Evolutionary conservation across 2,888 invertebrate species (phyloP), one percentile per base, ranked within the genome.

Genomic region (Ectobius pallidus): DNA sequence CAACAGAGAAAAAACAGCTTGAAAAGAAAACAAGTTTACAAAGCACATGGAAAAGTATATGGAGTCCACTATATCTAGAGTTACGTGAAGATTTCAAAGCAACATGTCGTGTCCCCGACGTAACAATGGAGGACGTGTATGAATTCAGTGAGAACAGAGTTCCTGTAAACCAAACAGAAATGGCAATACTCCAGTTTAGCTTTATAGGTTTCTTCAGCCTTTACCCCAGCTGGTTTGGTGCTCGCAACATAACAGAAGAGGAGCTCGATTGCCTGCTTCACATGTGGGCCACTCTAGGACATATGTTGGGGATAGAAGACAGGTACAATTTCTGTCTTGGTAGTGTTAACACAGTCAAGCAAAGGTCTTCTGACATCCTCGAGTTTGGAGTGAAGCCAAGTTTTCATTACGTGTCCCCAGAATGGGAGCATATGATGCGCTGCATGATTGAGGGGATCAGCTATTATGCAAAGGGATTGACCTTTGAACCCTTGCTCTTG

Each of bases 191-290:
- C 0, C 87, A 86, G 76, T 84, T 84, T 77, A 86, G 85, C 0
- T 87, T 88, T 77, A 79, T 87, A 30, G 86, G 85, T 0, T 75
- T 85, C 7, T 75, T 83, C 0, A 76, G 87, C 6, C 78, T 86
- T 70, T 83, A 83, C 71, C 86, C 87, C 0, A 76, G 81, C 16
- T 76, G 18, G 76, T 78, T 83, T 72, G 84, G 83, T 0, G 77
- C 81, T 3, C 79, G 80, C 39, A 76, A 80, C 14, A 81, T 81
- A 1, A 82, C 80, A 18, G 80, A 82, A 1, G 81, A 82, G 14
- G 86, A 87, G 69, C 77, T 87, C 14, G 85, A 86, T 2, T 85
- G 84, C 30, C 85, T 85, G 75, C 81, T 86, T 30, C 86, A 87
- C 75, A 80, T 86, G 39, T 88, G 88, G 88, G 79, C 85, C 63